Evolutionary conservation across 1,140 invertebrate genomes (phyloP).

Genomic region (Heliconius hermathena): DNA sequence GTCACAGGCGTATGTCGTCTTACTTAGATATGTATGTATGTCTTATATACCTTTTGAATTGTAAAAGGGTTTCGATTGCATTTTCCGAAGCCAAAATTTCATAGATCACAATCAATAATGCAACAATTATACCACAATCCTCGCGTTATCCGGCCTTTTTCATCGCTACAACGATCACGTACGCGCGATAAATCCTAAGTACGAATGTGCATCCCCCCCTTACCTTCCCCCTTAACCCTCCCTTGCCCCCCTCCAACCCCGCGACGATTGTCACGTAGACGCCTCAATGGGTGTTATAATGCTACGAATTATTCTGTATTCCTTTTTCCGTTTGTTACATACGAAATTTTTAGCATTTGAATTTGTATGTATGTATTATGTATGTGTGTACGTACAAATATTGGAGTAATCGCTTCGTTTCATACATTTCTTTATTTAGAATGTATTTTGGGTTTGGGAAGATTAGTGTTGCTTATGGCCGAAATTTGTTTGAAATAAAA

Average conservation of each 20-base stretch:
- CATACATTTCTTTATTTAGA: background rate
- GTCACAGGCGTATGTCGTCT: too few species aligned
- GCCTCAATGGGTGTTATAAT: slow-evolving; percentile 60
- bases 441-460: background rate
- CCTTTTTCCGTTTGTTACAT: slow-evolving; percentile 50
- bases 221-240: slow-evolving; percentile 8
- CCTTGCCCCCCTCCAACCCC: slow-evolving; percentile 4
- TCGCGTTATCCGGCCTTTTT: slow-evolving; percentile 21
- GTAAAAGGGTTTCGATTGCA: background rate
- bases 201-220: slow-evolving; percentile 28
- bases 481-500: background rate
- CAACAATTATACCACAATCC: slow-evolving; percentile 38
- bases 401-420: background rate
- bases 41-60: too few species aligned
- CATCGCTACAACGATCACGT: slow-evolving; percentile 49
- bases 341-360: slow-evolving; percentile 24
- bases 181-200: slow-evolving; percentile 50
- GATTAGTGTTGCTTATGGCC: too few species aligned
- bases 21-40: too few species aligned
- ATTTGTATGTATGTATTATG: background rate
- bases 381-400: background rate
- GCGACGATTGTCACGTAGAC: slow-evolving; percentile 49
- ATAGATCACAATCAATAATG: slow-evolving; percentile 43
- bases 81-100: background rate
- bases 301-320: slow-evolving; percentile 57